phyloP scores from a whole-genome alignment of 2,797 vertebrate species.

The Chanos chanos region DNA sequence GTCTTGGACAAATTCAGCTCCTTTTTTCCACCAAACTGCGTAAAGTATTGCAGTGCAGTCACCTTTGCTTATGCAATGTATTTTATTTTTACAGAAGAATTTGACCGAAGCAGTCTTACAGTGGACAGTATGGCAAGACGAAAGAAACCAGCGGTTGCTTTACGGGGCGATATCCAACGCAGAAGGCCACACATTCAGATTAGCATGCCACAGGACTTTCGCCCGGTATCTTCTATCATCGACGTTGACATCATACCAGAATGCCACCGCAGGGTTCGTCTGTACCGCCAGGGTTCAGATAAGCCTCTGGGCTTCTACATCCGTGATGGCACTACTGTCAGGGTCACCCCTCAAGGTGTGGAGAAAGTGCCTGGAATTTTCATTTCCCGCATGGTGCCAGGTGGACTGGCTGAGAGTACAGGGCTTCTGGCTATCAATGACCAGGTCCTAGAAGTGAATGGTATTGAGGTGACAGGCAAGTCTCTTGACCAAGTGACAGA shows the following conservation, averaged over 20 bases:
- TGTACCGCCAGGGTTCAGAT: slow-evolving; percentile 78
- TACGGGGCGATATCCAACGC: slow-evolving; percentile 69
- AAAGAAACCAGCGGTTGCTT: slow-evolving; percentile 70
- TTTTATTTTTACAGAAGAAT: slow-evolving; percentile 70
- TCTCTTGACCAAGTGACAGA: slow-evolving; percentile 84
- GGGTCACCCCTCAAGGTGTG: slow-evolving; percentile 77
- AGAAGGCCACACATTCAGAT: slow-evolving; percentile 71
- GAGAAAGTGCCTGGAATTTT: slow-evolving; percentile 82
- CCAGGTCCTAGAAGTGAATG: slow-evolving; percentile 83
- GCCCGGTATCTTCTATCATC: slow-evolving; percentile 82
- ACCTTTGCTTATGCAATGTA: not conserved
- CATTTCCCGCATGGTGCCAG: slow-evolving; percentile 82
- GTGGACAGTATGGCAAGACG: slow-evolving; percentile 67
- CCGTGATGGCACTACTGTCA: slow-evolving; percentile 76
- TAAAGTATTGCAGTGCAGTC: no score
- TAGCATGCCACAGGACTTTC: slow-evolving; percentile 79
- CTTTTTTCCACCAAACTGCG: no score
- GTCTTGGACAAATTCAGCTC: no score
- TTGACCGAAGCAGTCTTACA: slow-evolving; percentile 71
- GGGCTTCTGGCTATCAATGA: slow-evolving; percentile 83
- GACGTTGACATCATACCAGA: slow-evolving; percentile 83
- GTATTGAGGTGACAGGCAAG: slow-evolving; percentile 81
- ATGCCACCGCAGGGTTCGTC: slow-evolving; percentile 77
- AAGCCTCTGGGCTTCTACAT: slow-evolving; percentile 83
- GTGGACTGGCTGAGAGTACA: slow-evolving; percentile 79